Evolutionary conservation across 2,797 vertebrate species (phyloP).

Genomic region (Squalus acanthias): DNA sequence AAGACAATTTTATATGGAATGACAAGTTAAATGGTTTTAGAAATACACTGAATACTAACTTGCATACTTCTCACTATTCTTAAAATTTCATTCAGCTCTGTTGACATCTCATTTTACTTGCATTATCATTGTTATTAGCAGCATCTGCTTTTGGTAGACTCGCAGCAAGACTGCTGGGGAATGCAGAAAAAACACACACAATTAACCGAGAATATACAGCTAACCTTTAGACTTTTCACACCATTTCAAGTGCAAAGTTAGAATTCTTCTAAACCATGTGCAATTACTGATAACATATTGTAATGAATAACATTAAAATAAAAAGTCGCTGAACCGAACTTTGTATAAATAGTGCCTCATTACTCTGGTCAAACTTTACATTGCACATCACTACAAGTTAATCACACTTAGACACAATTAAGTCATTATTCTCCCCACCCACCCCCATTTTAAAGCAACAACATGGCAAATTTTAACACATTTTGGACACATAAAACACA

Average conservation of each 20-base stretch:
- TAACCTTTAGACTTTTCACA: not conserved
- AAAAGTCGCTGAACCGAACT: not conserved
- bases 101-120: not conserved
- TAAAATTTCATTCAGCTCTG: not conserved
- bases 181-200: not conserved
- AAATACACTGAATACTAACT: constrained; percentile 27
- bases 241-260: not conserved
- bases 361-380: not conserved
- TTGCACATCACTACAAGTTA: not conserved
- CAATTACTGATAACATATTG: not conserved
- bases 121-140: too few species aligned
- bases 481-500: not conserved
- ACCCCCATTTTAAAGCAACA: not conserved
- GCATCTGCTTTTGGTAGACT: not conserved
- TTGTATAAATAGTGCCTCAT: not conserved
- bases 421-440: not conserved
- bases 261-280: not conserved
- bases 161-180: not conserved
- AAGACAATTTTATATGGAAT: not conserved
- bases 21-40: not conserved
- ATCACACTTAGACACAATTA: too few species aligned
- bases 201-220: not conserved
- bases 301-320: not conserved
- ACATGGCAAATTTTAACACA: not conserved
- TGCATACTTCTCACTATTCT: not conserved